A percentile compares a stretch with the other conserved stretches of the same genome.
phyloP scores from a whole-genome alignment of 2,113 vertebrate genomes.

The Garra rufa region DNA sequence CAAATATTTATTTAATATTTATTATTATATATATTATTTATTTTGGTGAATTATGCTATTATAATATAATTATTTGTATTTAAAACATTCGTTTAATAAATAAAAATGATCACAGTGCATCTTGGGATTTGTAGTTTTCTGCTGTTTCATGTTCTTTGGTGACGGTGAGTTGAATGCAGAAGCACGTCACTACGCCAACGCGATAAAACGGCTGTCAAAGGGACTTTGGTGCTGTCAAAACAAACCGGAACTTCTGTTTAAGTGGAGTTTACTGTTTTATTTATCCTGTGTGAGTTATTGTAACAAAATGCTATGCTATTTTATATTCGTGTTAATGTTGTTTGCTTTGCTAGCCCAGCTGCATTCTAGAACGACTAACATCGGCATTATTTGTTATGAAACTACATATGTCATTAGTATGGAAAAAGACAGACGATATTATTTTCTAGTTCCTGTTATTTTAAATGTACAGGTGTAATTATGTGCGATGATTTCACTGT shows the following conservation, averaged over 20 bases:
- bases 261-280: background rate
- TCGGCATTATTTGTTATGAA: background rate
- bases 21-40: too few species aligned
- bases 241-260: background rate
- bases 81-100: too few species aligned
- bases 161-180: background rate
- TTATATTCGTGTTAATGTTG: background rate
- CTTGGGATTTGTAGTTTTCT: background rate
- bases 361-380: background rate
- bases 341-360: background rate
- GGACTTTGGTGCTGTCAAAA: too few species aligned
- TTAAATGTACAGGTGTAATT: background rate
- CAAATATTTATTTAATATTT: too few species aligned
- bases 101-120: background rate
- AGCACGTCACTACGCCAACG: slow-evolving; percentile 14
- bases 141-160: background rate
- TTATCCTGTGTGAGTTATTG: background rate
- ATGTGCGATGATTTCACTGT: background rate
- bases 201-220: too few species aligned
- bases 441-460: background rate
- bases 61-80: too few species aligned
- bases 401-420: background rate
- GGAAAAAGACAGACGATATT: background rate
- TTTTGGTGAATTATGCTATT: too few species aligned
- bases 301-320: background rate